A percentile compares a stretch with the other conserved stretches of the same genome.
Conservation (phyloP, 2,888 invertebrate species). For the Ferrisia virgata region DNA sequence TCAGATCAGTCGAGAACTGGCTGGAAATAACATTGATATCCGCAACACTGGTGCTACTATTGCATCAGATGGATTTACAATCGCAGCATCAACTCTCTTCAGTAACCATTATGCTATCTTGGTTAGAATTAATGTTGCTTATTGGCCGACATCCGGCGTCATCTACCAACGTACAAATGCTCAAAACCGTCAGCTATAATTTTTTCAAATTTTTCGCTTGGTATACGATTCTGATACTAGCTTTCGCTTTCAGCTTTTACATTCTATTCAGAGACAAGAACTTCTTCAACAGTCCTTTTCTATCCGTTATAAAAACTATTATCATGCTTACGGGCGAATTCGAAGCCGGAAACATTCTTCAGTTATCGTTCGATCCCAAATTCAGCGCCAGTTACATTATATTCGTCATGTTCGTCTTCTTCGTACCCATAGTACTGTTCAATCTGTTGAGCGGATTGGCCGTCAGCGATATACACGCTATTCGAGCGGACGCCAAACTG, state of each 20-base stretch:
- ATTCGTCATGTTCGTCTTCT: constrained; percentile 76
- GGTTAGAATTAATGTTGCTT: constrained; percentile 71
- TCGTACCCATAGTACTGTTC: constrained; percentile 77
- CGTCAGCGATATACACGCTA: constrained; percentile 74
- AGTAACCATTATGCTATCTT: constrained; percentile 69
- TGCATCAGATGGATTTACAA: constrained; percentile 52
- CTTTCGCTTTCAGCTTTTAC: constrained; percentile 78
- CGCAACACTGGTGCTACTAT: constrained; percentile 63
- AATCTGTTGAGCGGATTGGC: constrained; percentile 81
- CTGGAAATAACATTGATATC: constrained; percentile 68
- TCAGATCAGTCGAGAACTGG: constrained; percentile 69
- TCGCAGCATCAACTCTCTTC: constrained; percentile 55
- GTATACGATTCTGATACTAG: constrained; percentile 76
- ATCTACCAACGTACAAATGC: constrained; percentile 79
- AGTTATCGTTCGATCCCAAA: constrained; percentile 68
- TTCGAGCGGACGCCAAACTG: constrained; percentile 74
- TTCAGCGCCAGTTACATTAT: constrained; percentile 70
- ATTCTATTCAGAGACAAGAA: constrained; percentile 58
- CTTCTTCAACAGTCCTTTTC: constrained; percentile 67
- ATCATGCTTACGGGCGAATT: constrained; percentile 86
- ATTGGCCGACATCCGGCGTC: constrained; percentile 76
- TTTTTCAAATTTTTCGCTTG: constrained; percentile 75
- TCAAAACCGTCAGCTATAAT: constrained; percentile 74
- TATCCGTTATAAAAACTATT: constrained; percentile 75
- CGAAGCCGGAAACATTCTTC: constrained; percentile 71